phyloP scores from a whole-genome alignment of 2,888 invertebrate genomes.

The Opisthograptis luteolata region DNA sequence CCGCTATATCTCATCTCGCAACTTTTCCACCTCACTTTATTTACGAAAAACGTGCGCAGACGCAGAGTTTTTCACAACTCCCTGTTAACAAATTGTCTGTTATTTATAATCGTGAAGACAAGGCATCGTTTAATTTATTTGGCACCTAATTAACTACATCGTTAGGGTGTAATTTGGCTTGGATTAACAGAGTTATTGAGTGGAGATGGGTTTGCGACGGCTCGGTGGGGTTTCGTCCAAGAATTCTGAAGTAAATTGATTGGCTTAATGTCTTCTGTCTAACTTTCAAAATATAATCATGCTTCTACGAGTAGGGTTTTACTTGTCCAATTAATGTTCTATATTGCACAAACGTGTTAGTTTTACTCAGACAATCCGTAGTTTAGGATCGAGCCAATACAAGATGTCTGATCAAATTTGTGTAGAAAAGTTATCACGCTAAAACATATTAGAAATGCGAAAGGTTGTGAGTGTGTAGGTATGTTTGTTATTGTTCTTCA shows the following conservation, averaged over 20 bases:
- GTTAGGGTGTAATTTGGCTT: constrained; percentile 26
- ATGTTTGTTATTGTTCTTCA: too few species aligned
- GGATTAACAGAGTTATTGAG: constrained; percentile 24
- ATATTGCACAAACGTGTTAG: too few species aligned
- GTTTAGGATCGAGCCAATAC: too few species aligned
- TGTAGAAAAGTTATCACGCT: too few species aligned
- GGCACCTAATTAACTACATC: constrained; percentile 29
- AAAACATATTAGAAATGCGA: too few species aligned
- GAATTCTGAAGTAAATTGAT: not conserved
- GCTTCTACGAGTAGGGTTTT: too few species aligned
- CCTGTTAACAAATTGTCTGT: constrained; percentile 27
- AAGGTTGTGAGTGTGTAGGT: too few species aligned
- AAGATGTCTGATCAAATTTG: too few species aligned
- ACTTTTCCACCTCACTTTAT: constrained; percentile 15
- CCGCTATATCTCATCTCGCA: constrained; percentile 12
- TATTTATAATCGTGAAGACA: constrained; percentile 27
- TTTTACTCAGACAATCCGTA: too few species aligned
- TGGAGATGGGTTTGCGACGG: constrained; percentile 17
- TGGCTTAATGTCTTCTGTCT: not conserved
- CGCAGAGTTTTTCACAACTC: constrained; percentile 6
- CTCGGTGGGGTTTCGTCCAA: constrained; percentile 1
- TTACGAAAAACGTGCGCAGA: constrained; percentile 16
- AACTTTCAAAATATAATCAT: too few species aligned
- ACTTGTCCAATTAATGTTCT: too few species aligned
- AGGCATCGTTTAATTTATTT: constrained; percentile 25